Evolutionary conservation across 2,888 invertebrate species (phyloP).

Genomic region (Stenodema calcarata): DNA sequence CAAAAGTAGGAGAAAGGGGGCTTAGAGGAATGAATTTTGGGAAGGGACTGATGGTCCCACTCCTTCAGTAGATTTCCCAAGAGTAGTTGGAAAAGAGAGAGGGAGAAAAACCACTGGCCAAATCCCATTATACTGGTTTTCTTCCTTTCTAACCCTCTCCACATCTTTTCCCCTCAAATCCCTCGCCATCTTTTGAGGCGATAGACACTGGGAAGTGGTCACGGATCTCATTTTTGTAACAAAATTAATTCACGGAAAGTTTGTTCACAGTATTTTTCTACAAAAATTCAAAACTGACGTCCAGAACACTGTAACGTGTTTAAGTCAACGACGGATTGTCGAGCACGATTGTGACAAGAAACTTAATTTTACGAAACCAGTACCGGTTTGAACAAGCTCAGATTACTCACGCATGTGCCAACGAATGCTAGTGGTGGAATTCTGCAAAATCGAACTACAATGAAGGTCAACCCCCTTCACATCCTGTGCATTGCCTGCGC

Average conservation of each 20-base stretch:
- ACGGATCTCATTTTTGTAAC: background rate
- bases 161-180: background rate
- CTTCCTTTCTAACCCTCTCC: background rate
- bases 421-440: too few species aligned
- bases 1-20: slow-evolving; percentile 2
- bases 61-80: slow-evolving; percentile 27
- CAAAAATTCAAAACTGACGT: too few species aligned
- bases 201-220: background rate
- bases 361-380: too few species aligned
- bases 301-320: too few species aligned
- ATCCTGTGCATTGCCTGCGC: too few species aligned
- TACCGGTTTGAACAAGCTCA: too few species aligned
- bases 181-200: background rate
- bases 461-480: too few species aligned
- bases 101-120: slow-evolving; percentile 28
- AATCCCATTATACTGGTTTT: slow-evolving; percentile 39
- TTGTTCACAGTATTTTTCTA: too few species aligned
- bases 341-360: too few species aligned
- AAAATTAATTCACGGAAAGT: background rate
- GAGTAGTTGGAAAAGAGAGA: slow-evolving; percentile 13
- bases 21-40: background rate
- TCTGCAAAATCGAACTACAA: too few species aligned
- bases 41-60: background rate
- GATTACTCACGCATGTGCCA: too few species aligned
- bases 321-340: too few species aligned